Conservation (phyloP, 2,888 invertebrate genomes). For the Villa cingulata region DNA sequence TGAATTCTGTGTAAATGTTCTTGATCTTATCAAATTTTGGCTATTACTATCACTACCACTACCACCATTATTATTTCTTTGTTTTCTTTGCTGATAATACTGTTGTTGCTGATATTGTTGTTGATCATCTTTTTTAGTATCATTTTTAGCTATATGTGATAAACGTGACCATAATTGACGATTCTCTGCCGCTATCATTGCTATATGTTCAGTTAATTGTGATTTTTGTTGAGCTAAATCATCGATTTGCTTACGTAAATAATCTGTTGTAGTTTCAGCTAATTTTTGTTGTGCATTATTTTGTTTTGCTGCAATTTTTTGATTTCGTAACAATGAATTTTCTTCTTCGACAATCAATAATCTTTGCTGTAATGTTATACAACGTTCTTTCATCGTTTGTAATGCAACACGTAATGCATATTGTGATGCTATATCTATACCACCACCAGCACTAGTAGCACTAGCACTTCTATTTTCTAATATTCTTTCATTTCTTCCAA, state of each 20-base stretch:
- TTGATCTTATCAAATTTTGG: conserved; percentile 40
- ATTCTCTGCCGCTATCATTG: conserved; percentile 71
- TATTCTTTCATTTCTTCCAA: no score
- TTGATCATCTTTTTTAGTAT: conserved; percentile 18
- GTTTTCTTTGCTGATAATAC: background rate
- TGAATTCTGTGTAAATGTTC: conserved; percentile 56
- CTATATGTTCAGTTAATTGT: conserved; percentile 60
- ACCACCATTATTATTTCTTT: background rate
- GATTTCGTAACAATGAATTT: conserved; percentile 47
- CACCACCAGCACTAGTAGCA: background rate
- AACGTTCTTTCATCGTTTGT: conserved; percentile 70
- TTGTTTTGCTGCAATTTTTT: conserved; percentile 22
- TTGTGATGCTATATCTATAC: conserved; percentile 13
- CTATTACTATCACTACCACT: conserved; percentile 8
- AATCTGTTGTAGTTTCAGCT: background rate
- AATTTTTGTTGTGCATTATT: background rate
- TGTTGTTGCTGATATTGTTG: conserved; percentile 6
- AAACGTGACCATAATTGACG: conserved; percentile 65
- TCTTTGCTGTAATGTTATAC: conserved; percentile 58
- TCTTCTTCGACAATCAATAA: conserved; percentile 59
- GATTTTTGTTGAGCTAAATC: conserved; percentile 61
- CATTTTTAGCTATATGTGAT: conserved; percentile 47
- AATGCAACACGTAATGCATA: conserved; percentile 59
- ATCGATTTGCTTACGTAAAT: conserved; percentile 48
- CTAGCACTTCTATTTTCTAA: no score